phyloP scores from a whole-genome alignment of 2,888 invertebrate genomes.

The Emmelina monodactyla region DNA sequence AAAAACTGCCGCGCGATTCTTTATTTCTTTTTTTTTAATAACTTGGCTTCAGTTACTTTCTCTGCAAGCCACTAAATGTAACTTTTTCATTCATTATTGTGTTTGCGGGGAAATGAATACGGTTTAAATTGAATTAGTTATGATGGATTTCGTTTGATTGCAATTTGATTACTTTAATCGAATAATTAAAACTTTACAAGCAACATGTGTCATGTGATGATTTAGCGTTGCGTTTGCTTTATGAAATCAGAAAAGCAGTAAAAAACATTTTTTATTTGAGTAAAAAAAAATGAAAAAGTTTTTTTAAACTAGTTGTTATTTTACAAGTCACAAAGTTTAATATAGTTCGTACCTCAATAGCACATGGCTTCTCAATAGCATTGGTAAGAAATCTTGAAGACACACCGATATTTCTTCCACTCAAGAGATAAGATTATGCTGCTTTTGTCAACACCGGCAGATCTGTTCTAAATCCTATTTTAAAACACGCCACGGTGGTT shows the following conservation, averaged over 20 bases:
- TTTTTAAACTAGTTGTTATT: too few relatives aligned
- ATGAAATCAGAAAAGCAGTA: too few relatives aligned
- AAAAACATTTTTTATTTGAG: too few relatives aligned
- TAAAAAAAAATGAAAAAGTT: too few relatives aligned
- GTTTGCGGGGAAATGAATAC: conserved; percentile 56
- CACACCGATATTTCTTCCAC: conserved; percentile 33
- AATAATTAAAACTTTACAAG: too few relatives aligned
- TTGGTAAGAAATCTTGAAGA: conserved; percentile 36
- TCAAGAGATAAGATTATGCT: conserved; percentile 47
- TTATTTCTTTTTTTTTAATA: conserved; percentile 53
- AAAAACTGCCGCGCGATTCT: conserved; percentile 51
- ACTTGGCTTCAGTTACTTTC: conserved; percentile 59
- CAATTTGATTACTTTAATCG: neutral
- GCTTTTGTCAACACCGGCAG: conserved; percentile 32
- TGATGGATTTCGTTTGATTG: conserved; percentile 34
- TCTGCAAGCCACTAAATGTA: conserved; percentile 54
- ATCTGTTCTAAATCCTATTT: conserved; percentile 56
- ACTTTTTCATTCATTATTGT: conserved; percentile 45
- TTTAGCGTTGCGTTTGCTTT: too few relatives aligned
- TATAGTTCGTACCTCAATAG: too few relatives aligned
- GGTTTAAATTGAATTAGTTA: conserved; percentile 53
- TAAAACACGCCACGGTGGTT: conserved; percentile 57
- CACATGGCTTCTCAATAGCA: conserved; percentile 40
- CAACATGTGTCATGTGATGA: too few relatives aligned
- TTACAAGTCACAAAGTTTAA: too few relatives aligned